A percentile compares a stretch with the other conserved stretches of the same genome.
Conservation (phyloP, 2,113 vertebrate species). For the Podarcis muralis region DNA sequence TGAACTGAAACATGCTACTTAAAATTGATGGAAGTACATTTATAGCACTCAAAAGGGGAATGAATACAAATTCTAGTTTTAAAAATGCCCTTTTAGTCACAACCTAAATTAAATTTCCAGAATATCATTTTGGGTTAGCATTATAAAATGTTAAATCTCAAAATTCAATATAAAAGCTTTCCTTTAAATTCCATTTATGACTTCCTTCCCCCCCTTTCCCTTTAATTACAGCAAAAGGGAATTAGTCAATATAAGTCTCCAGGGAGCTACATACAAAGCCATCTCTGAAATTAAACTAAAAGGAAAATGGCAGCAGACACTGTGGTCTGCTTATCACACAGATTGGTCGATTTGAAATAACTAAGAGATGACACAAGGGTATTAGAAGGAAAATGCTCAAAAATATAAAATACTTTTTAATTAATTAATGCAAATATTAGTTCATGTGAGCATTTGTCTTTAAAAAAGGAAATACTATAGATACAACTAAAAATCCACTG, state of each 20-base stretch:
- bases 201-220: conserved; percentile 71
- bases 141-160: conserved; percentile 81
- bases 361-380: conserved; percentile 55
- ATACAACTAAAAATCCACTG: conserved; percentile 10
- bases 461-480: conserved; percentile 24
- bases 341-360: conserved; percentile 66
- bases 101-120: conserved; percentile 87
- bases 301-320: conserved; percentile 72
- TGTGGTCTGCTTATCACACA: conserved; percentile 61
- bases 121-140: conserved; percentile 89
- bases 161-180: conserved; percentile 85
- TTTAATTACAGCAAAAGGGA: conserved; percentile 95
- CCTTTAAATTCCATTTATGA: conserved; percentile 91
- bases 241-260: conserved; percentile 84
- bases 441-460: conserved; percentile 17
- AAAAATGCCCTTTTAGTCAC: conserved; percentile 71
- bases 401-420: conserved; percentile 41
- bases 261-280: conserved; percentile 75
- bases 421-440: conserved; percentile 48
- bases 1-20: conserved; percentile 40
- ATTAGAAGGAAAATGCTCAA: conserved; percentile 30
- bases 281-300: conserved; percentile 81
- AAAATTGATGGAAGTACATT: conserved; percentile 53
- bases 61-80: conserved; percentile 70
- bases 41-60: conserved; percentile 60